A percentile compares a stretch with the other conserved stretches of the same genome.
phyloP scores from a whole-genome alignment of 2,888 invertebrate species.

The Drosophila borborema region DNA sequence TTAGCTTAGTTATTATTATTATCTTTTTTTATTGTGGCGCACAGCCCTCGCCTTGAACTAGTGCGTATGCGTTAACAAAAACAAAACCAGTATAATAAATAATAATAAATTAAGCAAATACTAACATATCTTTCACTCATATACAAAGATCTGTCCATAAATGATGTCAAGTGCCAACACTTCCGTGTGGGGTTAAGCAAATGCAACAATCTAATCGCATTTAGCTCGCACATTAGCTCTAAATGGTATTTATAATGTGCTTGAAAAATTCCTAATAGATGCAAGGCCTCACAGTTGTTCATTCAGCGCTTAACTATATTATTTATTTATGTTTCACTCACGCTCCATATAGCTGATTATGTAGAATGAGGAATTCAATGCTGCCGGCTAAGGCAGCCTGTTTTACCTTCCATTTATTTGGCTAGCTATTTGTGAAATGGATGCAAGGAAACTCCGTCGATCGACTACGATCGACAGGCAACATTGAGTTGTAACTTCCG shows the following conservation, averaged over 20 bases:
- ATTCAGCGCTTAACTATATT: constrained; percentile 3
- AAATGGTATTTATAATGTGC: constrained; percentile 8
- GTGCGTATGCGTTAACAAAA: constrained; percentile 41
- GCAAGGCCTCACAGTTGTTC: constrained; percentile 13
- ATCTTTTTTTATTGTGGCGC: constrained; percentile 11
- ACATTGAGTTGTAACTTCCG: neutral
- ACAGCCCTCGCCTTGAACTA: constrained; percentile 67
- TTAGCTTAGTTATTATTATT: constrained; percentile 38
- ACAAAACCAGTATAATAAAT: constrained; percentile 24
- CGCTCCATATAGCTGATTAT: neutral
- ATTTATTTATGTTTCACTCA: neutral
- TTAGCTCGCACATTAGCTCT: constrained; percentile 9
- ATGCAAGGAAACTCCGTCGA: neutral
- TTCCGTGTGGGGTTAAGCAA: constrained; percentile 31
- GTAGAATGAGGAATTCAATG: neutral
- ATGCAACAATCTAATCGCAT: constrained; percentile 24
- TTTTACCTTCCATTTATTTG: neutral
- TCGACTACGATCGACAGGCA: neutral
- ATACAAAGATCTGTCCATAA: neutral
- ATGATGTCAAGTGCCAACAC: constrained; percentile 15
- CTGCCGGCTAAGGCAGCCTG: neutral
- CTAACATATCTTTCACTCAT: constrained; percentile 20
- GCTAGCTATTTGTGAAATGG: neutral
- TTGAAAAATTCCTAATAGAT: constrained; percentile 10
- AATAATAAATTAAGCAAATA: constrained; percentile 14